Evolutionary conservation across 2,113 vertebrate species (phyloP).

Genomic region (Rhea pennata): DNA sequence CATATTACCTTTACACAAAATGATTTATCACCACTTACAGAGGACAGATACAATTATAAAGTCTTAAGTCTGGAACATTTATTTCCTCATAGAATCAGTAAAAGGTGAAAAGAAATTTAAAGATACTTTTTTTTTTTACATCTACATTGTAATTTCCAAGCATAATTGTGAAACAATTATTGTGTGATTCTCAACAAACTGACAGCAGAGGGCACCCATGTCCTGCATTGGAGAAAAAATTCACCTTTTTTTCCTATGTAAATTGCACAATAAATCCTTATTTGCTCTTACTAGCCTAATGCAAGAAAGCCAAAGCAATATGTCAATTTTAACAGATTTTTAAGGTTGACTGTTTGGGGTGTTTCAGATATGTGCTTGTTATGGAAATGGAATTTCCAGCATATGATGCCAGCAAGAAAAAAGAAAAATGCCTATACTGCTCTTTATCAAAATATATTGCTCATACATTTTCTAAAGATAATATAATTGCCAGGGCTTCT

Average conservation of each 20-base stretch:
- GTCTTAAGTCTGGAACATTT: background rate
- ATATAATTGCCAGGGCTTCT: background rate
- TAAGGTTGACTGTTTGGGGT: background rate
- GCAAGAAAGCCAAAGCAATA: background rate
- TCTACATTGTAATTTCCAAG: accelerated
- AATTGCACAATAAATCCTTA: background rate
- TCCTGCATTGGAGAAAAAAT: slow-evolving; percentile 48
- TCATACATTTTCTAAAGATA: background rate
- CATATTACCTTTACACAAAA: background rate
- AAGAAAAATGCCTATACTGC: background rate
- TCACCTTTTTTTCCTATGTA: background rate
- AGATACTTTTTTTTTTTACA: background rate
- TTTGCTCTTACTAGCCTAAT: slow-evolving; percentile 28
- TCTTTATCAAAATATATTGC: background rate
- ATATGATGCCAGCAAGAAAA: background rate
- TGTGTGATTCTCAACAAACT: background rate
- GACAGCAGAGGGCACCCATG: slow-evolving; percentile 79
- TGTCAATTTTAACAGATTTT: background rate
- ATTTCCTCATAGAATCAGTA: background rate
- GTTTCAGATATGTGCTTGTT: background rate
- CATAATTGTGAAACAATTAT: background rate
- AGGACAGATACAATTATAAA: background rate
- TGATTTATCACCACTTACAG: accelerated
- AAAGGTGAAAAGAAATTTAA: background rate
- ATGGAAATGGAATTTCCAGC: background rate